These are phyloP conservation scores for Meloidogyne floridensis DNA, from an alignment of 1,140 invertebrate species.

Conservation along the genomic window DNA sequence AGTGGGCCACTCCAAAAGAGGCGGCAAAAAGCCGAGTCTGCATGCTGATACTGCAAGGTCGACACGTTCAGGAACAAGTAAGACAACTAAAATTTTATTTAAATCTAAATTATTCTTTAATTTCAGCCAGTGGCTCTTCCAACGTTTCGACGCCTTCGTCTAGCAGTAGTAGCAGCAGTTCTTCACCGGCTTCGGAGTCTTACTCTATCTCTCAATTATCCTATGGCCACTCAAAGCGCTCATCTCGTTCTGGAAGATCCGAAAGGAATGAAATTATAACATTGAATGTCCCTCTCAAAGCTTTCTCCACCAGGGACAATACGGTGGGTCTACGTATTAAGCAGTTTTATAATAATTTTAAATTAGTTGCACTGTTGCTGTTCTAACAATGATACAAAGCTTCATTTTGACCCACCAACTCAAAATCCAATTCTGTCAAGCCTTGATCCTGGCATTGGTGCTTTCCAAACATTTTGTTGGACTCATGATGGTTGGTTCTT, in stretches of 20 bases:
- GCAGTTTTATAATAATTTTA: no score
- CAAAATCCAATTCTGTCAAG: no score
- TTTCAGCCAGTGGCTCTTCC: neutral
- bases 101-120: neutral
- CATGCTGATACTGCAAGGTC: neutral
- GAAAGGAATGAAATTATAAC: neutral
- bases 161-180: neutral
- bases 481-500: no score
- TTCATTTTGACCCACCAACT: no score
- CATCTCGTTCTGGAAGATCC: neutral
- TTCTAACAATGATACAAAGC: no score
- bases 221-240: neutral
- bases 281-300: no score
- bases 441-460: no score
- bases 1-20: neutral
- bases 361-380: no score
- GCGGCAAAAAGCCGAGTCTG: neutral
- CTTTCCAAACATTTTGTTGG: no score
- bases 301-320: no score
- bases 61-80: neutral
- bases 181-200: neutral
- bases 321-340: no score
- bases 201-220: neutral
- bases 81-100: neutral
- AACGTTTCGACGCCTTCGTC: neutral